These are phyloP conservation scores for Artemisiospiza belli DNA, from an alignment of 2,113 vertebrate species.

Conservation along the genomic window DNA sequence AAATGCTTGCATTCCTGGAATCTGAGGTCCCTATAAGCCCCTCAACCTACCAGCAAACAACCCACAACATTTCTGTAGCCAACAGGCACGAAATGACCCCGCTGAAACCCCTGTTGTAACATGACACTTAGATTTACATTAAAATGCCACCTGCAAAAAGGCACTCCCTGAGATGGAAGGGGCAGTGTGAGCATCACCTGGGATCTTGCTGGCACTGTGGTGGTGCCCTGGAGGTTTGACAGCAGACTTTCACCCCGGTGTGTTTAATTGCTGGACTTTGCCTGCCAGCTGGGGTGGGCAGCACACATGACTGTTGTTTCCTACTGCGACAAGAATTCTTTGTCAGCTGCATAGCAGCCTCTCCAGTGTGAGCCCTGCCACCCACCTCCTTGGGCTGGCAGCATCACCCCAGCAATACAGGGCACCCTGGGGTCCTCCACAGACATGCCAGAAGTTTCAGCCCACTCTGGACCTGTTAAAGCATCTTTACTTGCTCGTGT, in stretches of 20 bases:
- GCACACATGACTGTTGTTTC: background rate
- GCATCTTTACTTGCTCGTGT: background rate
- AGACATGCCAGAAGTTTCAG: background rate
- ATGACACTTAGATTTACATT: background rate
- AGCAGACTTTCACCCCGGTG: background rate
- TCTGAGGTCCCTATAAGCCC: background rate
- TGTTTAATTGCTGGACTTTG: constrained; percentile 34
- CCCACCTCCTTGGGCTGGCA: background rate
- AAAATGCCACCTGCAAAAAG: background rate
- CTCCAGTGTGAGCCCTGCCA: background rate
- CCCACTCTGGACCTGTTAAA: background rate
- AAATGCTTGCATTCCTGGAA: background rate
- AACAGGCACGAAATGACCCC: background rate
- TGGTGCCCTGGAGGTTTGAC: background rate
- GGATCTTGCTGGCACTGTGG: background rate
- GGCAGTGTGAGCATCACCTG: background rate
- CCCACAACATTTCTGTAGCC: background rate
- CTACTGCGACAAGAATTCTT: background rate
- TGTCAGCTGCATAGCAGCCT: background rate
- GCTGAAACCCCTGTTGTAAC: background rate
- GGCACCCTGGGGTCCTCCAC: background rate
- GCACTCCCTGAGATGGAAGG: background rate
- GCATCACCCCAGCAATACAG: background rate
- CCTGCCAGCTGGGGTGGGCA: background rate
- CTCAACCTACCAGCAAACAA: background rate